A percentile compares a stretch with the other conserved stretches of the same genome.
phyloP scores from a whole-genome alignment of 2,113 vertebrate genomes.

The Rhynchomys soricoides region DNA sequence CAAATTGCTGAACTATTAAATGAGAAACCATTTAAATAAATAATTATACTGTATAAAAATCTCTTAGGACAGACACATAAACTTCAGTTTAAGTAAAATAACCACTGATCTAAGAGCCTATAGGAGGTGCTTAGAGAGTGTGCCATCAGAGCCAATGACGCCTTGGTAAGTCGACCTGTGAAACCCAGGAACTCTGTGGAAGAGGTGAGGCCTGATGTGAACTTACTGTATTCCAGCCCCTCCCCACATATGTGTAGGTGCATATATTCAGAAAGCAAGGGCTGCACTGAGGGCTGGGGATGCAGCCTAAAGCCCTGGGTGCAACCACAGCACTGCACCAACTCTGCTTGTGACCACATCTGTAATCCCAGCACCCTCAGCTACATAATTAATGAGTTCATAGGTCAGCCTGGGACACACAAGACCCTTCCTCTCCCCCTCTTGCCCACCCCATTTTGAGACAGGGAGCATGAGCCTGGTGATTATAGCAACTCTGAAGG shows the following conservation, averaged over 20 bases:
- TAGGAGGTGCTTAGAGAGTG: neutral
- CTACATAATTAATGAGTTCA: neutral
- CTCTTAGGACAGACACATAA: conserved; percentile 16
- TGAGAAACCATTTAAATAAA: neutral
- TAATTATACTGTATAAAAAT: conserved; percentile 18
- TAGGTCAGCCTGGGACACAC: neutral
- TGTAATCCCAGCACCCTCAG: neutral
- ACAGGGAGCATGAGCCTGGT: neutral
- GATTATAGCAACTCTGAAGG: neutral
- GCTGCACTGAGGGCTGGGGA: too few relatives aligned
- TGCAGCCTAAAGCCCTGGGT: neutral
- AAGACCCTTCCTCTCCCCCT: neutral
- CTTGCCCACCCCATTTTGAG: neutral
- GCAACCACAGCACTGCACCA: too few relatives aligned
- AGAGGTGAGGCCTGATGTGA: neutral
- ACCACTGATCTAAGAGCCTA: neutral
- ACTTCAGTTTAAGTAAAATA: neutral
- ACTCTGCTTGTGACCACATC: neutral
- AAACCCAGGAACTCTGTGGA: neutral
- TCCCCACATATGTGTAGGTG: neutral
- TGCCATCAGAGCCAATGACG: neutral
- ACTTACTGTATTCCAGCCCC: neutral
- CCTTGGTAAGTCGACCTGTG: neutral
- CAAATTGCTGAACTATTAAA: neutral
- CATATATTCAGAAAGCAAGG: neutral